Conservation (phyloP, 2,113 vertebrate species). For the Corapipo altera region DNA sequence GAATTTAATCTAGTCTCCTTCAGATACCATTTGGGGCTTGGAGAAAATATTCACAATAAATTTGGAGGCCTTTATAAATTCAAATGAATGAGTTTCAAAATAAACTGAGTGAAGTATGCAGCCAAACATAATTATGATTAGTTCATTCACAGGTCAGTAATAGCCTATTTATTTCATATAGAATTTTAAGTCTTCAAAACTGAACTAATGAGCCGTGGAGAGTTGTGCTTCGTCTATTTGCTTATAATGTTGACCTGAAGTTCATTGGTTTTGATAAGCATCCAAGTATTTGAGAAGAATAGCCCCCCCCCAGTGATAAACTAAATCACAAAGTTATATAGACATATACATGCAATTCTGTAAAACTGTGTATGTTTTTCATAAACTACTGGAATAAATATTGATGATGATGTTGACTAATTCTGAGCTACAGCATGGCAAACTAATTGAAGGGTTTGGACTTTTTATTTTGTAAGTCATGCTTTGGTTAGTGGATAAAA, state of each 20-base stretch:
- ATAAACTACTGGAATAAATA: background rate
- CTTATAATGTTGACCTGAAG: background rate
- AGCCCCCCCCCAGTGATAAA: background rate
- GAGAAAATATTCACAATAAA: background rate
- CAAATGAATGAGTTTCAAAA: background rate
- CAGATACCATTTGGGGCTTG: background rate
- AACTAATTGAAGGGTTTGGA: background rate
- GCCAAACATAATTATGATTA: background rate
- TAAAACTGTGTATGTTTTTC: background rate
- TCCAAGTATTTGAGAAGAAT: background rate
- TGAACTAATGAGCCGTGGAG: background rate
- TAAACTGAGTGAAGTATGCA: background rate
- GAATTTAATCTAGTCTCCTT: background rate
- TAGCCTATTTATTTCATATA: background rate
- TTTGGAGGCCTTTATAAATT: background rate
- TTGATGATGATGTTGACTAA: background rate
- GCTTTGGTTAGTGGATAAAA: background rate
- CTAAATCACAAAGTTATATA: background rate
- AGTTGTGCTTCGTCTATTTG: background rate
- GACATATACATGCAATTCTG: background rate
- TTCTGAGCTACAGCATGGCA: background rate
- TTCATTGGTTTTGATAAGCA: background rate
- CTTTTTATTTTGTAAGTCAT: background rate
- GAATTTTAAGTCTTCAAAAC: background rate
- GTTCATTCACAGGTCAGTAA: background rate